Evolutionary conservation across 2,113 vertebrate genomes (phyloP).

Genomic region (Puma concolor): DNA sequence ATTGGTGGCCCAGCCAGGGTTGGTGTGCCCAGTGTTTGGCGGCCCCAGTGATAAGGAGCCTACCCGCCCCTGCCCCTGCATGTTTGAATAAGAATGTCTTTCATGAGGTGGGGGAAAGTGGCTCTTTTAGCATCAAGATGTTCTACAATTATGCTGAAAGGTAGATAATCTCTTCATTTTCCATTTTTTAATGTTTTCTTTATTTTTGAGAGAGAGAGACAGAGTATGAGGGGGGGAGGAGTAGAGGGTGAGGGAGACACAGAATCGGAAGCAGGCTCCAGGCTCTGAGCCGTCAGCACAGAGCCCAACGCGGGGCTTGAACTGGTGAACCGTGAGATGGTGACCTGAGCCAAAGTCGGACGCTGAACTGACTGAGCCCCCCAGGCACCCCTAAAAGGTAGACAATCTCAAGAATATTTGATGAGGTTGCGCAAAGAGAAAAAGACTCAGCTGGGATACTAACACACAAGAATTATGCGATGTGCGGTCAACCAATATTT

Average conservation of each 20-base stretch:
- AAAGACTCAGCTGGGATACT: conserved; percentile 73
- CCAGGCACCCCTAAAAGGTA: conserved; percentile 35
- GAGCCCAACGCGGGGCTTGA: too few species aligned
- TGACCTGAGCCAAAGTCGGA: too few species aligned
- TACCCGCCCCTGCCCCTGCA: conserved; percentile 63
- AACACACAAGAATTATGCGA: conserved; percentile 28
- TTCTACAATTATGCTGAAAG: conserved; percentile 76
- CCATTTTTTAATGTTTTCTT: too few species aligned
- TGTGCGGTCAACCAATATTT: not conserved
- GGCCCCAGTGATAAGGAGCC: conserved; percentile 19
- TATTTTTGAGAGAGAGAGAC: too few species aligned
- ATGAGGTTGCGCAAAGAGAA: conserved; percentile 75
- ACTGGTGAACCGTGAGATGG: too few species aligned
- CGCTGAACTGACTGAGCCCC: too few species aligned
- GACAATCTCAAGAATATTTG: conserved; percentile 76
- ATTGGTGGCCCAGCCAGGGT: not conserved
- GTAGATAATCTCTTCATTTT: not conserved
- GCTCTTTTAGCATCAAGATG: conserved; percentile 65
- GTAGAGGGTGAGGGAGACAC: too few species aligned
- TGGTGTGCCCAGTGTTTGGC: not conserved
- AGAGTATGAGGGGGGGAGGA: too few species aligned
- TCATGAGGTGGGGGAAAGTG: conserved; percentile 71
- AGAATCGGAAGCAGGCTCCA: too few species aligned
- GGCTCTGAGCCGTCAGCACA: too few species aligned
- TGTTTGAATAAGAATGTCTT: conserved; percentile 53